Evolutionary conservation across 2,888 invertebrate species (phyloP), one percentile per base, ranked within the genome.

Genomic region (Aphodius granarius): DNA sequence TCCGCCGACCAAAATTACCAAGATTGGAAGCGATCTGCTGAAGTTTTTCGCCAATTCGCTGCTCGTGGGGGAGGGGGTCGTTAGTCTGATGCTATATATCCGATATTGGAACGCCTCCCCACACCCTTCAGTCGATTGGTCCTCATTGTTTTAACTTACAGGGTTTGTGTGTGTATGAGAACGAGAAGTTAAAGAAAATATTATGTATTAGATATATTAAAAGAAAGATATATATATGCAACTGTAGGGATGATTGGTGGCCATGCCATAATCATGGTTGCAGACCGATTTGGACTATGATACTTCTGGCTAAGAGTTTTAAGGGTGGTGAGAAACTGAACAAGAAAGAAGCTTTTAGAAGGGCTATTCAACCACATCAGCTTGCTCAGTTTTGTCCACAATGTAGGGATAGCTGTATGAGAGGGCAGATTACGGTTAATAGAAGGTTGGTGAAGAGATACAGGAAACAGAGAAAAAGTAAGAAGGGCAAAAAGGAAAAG

Each of bases 361-460:
- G 68, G 16, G 22, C 20, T 4, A 22, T 68, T 9, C 20, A 20
- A 16, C 15, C n/a, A n/a, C 68, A 68, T 19, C 68, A 68, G 0
- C 22, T 68, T n/a, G 22, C 20, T n/a, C 68, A 68, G 68, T 68
- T 68, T 68, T 68, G 68, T 68, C 20, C 20, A 20, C 68, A 68
- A 20, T 68, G 68, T 68, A 68, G 68, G 20, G 22, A 68, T 68
- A 22, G 21, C 13, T 68, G 68, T 20, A 68, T 68, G 68, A 68
- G 21, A 15, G 68, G 68, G 5, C 20, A 68, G 22, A 22, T 68
- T 19, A 19, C 15, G 19, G 68, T 68, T 1, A 68, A 22, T 68
- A 20, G 68, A 16, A 68, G n/a, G 21, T 19, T 68, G 68, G 68
- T 68, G 20, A 68, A n/a, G 22, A 68, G 68, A 20, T 68, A 68